phyloP scores from a whole-genome alignment of 23 tunicate species.

The Botrylloides violaceus region DNA sequence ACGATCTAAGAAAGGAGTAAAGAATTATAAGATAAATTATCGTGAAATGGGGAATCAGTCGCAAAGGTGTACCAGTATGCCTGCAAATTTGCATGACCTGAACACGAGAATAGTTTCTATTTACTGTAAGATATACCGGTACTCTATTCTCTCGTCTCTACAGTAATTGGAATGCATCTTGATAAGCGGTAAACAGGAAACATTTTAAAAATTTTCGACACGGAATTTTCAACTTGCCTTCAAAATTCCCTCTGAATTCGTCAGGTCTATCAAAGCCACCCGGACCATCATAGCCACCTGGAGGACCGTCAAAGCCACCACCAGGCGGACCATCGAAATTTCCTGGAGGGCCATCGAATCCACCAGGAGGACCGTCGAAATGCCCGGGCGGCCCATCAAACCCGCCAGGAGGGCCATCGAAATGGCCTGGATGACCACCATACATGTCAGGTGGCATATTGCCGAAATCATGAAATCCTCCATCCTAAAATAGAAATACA shows the following conservation, averaged over 20 bases:
- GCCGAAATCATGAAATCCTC: too few relatives aligned
- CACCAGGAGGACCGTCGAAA: constrained; percentile 18
- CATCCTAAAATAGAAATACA: constrained; percentile 5
- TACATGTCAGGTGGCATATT: constrained; percentile 16
- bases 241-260: neutral
- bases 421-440: constrained; percentile 3
- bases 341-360: constrained; percentile 19
- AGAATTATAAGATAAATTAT: too few relatives aligned
- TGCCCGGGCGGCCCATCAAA: constrained; percentile 19
- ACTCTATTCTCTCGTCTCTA: too few relatives aligned
- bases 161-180: too few relatives aligned
- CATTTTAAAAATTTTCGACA: too few relatives aligned
- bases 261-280: constrained; percentile 11
- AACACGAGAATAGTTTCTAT: too few relatives aligned
- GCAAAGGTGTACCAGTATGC: too few relatives aligned
- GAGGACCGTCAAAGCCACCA: neutral
- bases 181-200: too few relatives aligned
- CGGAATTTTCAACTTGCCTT: neutral
- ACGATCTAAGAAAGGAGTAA: too few relatives aligned
- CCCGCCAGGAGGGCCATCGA: constrained; percentile 17
- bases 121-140: too few relatives aligned
- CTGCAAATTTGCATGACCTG: too few relatives aligned
- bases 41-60: too few relatives aligned
- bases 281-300: constrained; percentile 9
- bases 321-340: constrained; percentile 19